Evolutionary conservation across 2,888 invertebrate genomes (phyloP).

Genomic region (Leptinotarsa rubiginosa): DNA sequence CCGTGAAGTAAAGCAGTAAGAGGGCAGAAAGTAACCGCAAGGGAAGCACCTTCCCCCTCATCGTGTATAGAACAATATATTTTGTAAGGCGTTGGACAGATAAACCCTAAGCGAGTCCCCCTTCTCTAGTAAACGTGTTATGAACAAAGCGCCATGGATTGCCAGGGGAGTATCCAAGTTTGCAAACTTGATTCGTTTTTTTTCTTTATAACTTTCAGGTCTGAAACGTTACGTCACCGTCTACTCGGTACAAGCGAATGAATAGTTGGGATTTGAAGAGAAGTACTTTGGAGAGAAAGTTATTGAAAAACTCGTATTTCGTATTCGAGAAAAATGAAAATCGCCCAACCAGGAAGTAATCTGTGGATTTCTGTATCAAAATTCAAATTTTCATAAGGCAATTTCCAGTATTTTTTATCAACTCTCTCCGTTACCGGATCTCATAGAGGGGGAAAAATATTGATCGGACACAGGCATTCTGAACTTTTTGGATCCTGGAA

Average conservation of each 20-base stretch:
- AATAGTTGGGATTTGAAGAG: no score
- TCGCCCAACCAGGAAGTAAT: no score
- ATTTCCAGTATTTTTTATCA: no score
- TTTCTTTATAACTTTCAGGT: neutral
- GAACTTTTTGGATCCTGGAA: no score
- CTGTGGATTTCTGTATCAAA: no score
- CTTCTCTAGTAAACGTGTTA: neutral
- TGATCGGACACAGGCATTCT: no score
- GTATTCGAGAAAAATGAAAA: no score
- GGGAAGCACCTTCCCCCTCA: neutral
- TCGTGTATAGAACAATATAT: neutral
- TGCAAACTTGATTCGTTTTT: constrained; percentile 2
- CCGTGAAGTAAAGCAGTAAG: neutral
- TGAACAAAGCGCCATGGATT: neutral
- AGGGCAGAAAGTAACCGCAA: neutral
- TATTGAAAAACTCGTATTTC: no score
- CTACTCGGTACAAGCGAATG: neutral
- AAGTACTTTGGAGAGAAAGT: no score
- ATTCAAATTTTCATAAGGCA: no score
- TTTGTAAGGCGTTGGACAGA: neutral
- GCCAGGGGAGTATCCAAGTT: neutral
- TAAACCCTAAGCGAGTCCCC: neutral
- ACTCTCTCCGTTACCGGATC: no score
- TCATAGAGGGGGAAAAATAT: no score
- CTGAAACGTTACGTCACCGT: neutral